Percentiles rank a stretch among this genome's conserved stretches.
phyloP scores from a whole-genome alignment of 2,113 vertebrate species.

The Oncorhynchus clarkii region DNA sequence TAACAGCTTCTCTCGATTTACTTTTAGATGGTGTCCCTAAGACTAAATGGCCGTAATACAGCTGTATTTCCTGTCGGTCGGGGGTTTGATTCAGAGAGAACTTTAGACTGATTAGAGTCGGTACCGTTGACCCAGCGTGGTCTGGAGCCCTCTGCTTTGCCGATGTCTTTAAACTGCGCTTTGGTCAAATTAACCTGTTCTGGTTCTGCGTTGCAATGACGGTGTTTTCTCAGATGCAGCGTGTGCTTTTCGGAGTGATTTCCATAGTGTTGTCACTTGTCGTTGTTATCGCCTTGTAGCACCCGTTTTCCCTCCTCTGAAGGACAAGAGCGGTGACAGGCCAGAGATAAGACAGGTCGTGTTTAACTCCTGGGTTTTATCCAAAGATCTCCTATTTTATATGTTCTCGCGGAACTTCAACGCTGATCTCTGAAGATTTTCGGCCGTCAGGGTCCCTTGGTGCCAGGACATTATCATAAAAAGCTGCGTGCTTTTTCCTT shows the following conservation, averaged over 20 bases:
- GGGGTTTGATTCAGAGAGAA: slow-evolving; percentile 37
- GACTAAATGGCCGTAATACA: slow-evolving; percentile 50
- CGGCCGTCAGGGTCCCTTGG: slow-evolving; percentile 27
- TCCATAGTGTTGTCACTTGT: slow-evolving; percentile 16
- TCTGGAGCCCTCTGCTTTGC: background rate
- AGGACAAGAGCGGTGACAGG: slow-evolving; percentile 65
- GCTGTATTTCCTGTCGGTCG: slow-evolving; percentile 10
- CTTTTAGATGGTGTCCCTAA: slow-evolving; percentile 47
- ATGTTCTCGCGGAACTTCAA: slow-evolving; percentile 28
- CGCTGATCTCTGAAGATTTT: slow-evolving; percentile 21
- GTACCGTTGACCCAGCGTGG: slow-evolving; percentile 16
- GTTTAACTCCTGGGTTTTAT: slow-evolving; percentile 70
- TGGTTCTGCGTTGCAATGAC: slow-evolving; percentile 67
- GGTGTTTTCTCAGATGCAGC: slow-evolving; percentile 60
- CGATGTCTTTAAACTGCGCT: background rate
- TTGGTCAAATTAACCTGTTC: slow-evolving; percentile 59
- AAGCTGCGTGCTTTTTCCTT: slow-evolving; percentile 57
- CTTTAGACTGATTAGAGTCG: slow-evolving; percentile 32
- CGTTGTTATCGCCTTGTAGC: slow-evolving; percentile 2
- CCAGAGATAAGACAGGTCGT: slow-evolving; percentile 81
- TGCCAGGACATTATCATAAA: slow-evolving; percentile 58
- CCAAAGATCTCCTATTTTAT: slow-evolving; percentile 37
- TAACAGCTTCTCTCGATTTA: slow-evolving; percentile 9
- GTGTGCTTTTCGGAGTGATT: slow-evolving; percentile 39
- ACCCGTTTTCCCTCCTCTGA: slow-evolving; percentile 75